Base-by-base conservation (phyloP, 2,888 invertebrate species). In the Scaptomyza caliginosa region DNA sequence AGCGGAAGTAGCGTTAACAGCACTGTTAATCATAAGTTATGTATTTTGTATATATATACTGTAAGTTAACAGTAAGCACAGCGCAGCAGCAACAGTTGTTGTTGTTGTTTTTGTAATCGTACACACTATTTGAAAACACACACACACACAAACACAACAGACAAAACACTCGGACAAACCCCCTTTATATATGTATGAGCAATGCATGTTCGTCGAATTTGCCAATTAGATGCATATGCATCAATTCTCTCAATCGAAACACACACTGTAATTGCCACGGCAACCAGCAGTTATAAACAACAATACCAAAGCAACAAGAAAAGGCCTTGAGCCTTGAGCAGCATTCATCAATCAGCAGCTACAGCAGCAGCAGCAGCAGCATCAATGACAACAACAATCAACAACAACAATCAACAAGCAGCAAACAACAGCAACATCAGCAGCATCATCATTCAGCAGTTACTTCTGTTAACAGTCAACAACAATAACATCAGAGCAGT, bases 201-300 rank as follows among this genome's bases (percentile, higher is more conserved):
- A 83, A 80, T 83, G 77, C 77, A 77, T 76, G 68, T 46, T 68
- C 68, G 68, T 58, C 58, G 55, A 76, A 43, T 49, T 75, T 73
- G 73, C 73, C 59, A 10, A 30, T 40, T 32, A 32, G 49, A 38
- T 51, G 36, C 38, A 36, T 48, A 42, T 28, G 45, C 45, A 45
- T 51, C 42, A 42, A 19, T 30, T 59, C 17, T 66, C 59, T 62
- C 67, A 43, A 26, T 56, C 39, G 38, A 36, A 13, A 49, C 39
- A 54, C 69, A 45, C 59, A 21, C 66, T 75, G 52, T 30, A 49
- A 23, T 32, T 16, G 24, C 24, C 48, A 23, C 26, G 38, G 66
- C 36, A 57, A 30, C 32, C 32, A 46, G 45, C 51, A 40, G 42
- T 51, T 59, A 11, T 21, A 55, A 26, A 17, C 10, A 51, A 65